Evolutionary conservation across 2,888 invertebrate species (phyloP), one percentile per base, ranked within the genome.

Genomic region (Linyphia triangularis): DNA sequence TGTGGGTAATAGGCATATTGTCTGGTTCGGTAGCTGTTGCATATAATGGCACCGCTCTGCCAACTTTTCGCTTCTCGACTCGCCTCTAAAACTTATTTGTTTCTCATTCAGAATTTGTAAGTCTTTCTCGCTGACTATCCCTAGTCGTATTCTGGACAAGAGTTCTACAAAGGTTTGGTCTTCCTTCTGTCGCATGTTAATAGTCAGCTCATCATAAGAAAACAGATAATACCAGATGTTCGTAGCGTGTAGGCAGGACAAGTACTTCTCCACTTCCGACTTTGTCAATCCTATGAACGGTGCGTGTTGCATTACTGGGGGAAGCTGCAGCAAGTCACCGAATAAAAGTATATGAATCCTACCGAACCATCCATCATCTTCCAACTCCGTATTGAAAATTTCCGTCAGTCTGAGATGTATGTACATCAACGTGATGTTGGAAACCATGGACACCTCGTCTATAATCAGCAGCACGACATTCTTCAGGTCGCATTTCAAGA

Each of bases 351-450:
- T 67, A 30, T 85, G 13, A 26, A 37, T 67, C 65, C 28, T 43
- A 28, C 85, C 85, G 30, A 85, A 85, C 85, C 77, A 85, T 5
- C 67, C 77, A 33, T 85, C 43, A 43, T 85, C 75, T 22, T 26
- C 77, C 28, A 65, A 65, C 7, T 1, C 22, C 4, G 85, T 77
- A 13, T 77, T 67, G 57, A 51, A 77, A n/a, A 85, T 85, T 51
- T 85, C 77, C 2, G 75, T 28, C 10, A 85, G 57, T n/a, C 85
- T 16, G 16, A 75, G n/a, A 73, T 85, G 75, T n/a, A 85, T 85
- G 33, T 77, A 75, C 30, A 28, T 43, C 9, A 81, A 19, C 6
- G 43, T 82, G 7, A 51, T 24, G 59, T 82, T 69, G 16, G 59
- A 69, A 24, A 82, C 28, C 69, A 82, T 82, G 9, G 33, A 82